Percentiles rank a stretch among this genome's conserved stretches.
Conservation (phyloP, 2,113 vertebrate species). For the Lates calcarifer region DNA sequence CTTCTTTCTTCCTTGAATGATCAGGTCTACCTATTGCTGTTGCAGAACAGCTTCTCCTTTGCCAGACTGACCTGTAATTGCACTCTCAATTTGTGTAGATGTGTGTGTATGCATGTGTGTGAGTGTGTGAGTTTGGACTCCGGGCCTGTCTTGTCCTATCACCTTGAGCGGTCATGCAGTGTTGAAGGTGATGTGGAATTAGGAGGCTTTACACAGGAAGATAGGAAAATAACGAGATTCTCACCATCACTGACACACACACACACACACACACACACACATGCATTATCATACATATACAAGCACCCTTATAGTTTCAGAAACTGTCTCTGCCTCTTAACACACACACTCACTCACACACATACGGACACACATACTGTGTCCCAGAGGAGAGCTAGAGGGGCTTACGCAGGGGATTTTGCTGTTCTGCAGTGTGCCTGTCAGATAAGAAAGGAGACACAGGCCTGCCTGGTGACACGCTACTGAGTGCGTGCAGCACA, state of each 20-base stretch:
- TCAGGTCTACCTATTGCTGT: slow-evolving; percentile 18
- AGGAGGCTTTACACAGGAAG: slow-evolving; percentile 61
- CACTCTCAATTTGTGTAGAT: slow-evolving; percentile 44
- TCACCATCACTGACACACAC: slow-evolving; percentile 30
- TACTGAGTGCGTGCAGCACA: slow-evolving; percentile 57
- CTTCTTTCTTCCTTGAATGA: slow-evolving; percentile 23
- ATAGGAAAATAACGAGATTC: slow-evolving; percentile 76
- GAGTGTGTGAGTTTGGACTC: slow-evolving; percentile 25
- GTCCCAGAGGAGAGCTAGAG: slow-evolving; percentile 72
- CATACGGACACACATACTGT: slow-evolving; percentile 24
- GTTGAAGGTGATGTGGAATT: slow-evolving; percentile 72
- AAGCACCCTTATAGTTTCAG: slow-evolving; percentile 42
- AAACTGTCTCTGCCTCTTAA: slow-evolving; percentile 3
- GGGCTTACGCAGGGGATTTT: slow-evolving; percentile 78
- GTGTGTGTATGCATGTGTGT: slow-evolving; percentile 17
- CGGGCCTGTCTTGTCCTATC: slow-evolving; percentile 49
- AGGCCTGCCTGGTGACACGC: slow-evolving; percentile 70
- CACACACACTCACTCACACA: slow-evolving; percentile 24
- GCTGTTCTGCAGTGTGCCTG: slow-evolving; percentile 82
- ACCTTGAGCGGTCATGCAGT: slow-evolving; percentile 66
- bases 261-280: slow-evolving; percentile 14
- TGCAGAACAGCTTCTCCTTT: slow-evolving; percentile 50
- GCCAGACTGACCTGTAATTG: slow-evolving; percentile 67
- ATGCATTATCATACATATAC: slow-evolving; percentile 26
- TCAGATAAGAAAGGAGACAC: slow-evolving; percentile 78